Evolutionary conservation across 2,113 vertebrate genomes (phyloP).

Genomic region (Myiagra hebetior): DNA sequence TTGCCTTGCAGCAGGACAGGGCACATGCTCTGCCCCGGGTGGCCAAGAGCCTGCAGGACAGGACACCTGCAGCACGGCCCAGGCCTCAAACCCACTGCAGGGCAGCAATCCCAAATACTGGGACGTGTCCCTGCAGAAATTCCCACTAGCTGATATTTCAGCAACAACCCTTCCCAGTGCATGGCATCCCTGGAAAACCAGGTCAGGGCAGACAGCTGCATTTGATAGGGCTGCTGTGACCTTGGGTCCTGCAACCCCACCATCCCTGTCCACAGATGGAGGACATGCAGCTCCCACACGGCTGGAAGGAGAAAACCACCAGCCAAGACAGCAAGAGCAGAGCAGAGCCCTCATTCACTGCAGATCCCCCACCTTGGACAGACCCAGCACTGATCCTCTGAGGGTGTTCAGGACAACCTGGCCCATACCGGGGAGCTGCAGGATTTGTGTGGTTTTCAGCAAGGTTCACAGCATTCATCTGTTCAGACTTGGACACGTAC

Average conservation of each 20-base stretch:
- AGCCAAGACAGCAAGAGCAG: background rate
- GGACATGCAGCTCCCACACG: background rate
- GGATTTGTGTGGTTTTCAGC: background rate
- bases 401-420: background rate
- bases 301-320: background rate
- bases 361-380: background rate
- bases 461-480: background rate
- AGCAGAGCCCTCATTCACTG: background rate
- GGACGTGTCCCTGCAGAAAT: background rate
- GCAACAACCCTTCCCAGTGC: background rate
- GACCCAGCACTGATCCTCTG: background rate
- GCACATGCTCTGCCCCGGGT: fast-evolving
- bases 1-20: background rate
- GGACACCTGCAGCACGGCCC: background rate
- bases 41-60: background rate
- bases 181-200: background rate
- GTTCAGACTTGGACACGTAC: background rate
- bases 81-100: background rate
- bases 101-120: background rate
- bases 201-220: background rate
- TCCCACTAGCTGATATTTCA: background rate
- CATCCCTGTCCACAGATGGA: fast-evolving
- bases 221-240: fast-evolving
- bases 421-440: fast-evolving
- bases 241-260: background rate